A percentile compares a stretch with the other conserved stretches of the same genome.
Conservation (phyloP, 2,888 invertebrate genomes). For the Megaustenia siamemsis region DNA sequence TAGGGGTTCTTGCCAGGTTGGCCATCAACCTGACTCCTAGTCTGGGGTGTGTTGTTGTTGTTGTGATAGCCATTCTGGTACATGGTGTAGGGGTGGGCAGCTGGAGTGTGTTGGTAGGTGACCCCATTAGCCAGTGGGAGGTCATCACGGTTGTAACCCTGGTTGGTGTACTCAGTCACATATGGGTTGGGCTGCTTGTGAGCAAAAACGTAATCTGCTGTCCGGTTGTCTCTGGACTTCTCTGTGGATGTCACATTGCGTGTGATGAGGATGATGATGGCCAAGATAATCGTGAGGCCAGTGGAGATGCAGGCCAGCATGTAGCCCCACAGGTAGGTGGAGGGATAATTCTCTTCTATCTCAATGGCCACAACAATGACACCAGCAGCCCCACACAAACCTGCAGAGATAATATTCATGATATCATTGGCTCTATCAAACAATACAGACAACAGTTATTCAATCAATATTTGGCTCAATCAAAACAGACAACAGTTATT, state of each 20-base stretch:
- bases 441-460: too few species aligned
- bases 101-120: conserved; percentile 36
- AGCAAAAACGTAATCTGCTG: conserved; percentile 48
- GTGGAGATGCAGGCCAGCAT: conserved; percentile 47
- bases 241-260: conserved; percentile 18
- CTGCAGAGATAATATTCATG: too few species aligned
- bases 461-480: too few species aligned
- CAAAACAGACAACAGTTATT: too few species aligned
- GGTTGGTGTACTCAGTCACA: conserved; percentile 45
- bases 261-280: conserved; percentile 47
- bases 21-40: not conserved
- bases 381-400: conserved; percentile 48
- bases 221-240: conserved; percentile 27
- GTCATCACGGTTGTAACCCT: conserved; percentile 35
- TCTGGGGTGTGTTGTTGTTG: not conserved
- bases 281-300: conserved; percentile 44
- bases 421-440: too few species aligned
- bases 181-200: conserved; percentile 30
- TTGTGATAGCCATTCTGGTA: conserved; percentile 32
- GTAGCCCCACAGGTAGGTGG: conserved; percentile 46
- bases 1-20: conserved; percentile 12
- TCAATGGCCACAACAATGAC: conserved; percentile 44
- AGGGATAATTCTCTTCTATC: not conserved
- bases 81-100: conserved; percentile 34
- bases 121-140: conserved; percentile 47